Evolutionary conservation across 2,797 vertebrate species (phyloP).

Genomic region (Crenichthys baileyi): DNA sequence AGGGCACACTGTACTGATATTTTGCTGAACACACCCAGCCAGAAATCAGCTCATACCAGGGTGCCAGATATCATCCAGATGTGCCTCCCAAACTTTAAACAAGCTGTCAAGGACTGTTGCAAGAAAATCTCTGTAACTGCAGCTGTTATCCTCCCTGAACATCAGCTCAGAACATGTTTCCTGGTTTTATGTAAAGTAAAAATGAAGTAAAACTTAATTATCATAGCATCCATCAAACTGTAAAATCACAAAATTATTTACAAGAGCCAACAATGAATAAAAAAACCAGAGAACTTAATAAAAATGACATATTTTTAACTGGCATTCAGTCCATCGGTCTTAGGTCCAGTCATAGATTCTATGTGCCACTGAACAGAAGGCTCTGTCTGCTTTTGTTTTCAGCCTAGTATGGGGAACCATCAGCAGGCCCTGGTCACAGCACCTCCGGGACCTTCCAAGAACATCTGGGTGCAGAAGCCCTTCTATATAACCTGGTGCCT

Average conservation of each 20-base stretch:
- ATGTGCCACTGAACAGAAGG: no score
- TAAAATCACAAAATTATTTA: background rate
- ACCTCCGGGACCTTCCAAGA: no score
- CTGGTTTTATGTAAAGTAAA: background rate
- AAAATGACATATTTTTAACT: background rate
- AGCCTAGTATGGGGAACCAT: no score
- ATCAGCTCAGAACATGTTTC: background rate
- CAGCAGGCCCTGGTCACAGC: no score
- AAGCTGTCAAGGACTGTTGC: background rate
- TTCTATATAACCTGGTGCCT: no score
- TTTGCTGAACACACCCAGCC: constrained; percentile 44
- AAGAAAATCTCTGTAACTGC: background rate
- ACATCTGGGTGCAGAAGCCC: no score
- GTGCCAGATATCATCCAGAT: background rate
- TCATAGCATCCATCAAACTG: background rate
- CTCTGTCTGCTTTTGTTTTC: no score
- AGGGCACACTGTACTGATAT: constrained; percentile 33
- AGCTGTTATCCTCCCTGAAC: background rate
- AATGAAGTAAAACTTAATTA: background rate
- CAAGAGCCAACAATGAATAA: background rate
- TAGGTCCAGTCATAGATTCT: no score
- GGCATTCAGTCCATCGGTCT: no score
- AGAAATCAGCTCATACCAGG: constrained; percentile 2
- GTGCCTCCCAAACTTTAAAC: background rate
- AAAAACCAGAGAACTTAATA: background rate